Conservation (phyloP, 2,888 invertebrate genomes). For the Volucella bombylans region DNA sequence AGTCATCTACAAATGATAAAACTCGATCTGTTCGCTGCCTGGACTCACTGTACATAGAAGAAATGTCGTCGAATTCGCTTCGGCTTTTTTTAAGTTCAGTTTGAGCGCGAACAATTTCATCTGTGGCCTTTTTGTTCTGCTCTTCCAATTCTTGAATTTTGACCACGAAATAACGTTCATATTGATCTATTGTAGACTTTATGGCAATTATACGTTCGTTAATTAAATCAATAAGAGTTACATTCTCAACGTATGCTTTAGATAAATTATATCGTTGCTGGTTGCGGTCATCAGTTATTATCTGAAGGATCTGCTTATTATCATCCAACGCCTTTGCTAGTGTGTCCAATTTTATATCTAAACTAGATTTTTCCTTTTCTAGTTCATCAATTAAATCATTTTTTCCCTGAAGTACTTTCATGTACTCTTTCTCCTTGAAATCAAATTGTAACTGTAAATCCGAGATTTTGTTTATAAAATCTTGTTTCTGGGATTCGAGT, state of each 20-base stretch:
- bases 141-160: neutral
- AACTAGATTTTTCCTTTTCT: neutral
- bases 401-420: too few relatives aligned
- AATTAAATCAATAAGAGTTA: slow-evolving; percentile 16
- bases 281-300: slow-evolving; percentile 2
- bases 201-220: slow-evolving; percentile 13
- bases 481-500: too few relatives aligned
- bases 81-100: neutral
- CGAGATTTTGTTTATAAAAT: too few relatives aligned
- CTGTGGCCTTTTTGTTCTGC: neutral
- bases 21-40: slow-evolving; percentile 8
- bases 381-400: slow-evolving; percentile 9
- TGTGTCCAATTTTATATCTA: neutral
- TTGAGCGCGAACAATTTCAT: neutral
- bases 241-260: slow-evolving; percentile 30
- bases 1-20: neutral
- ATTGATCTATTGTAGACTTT: slow-evolving; percentile 2
- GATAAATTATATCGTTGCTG: neutral
- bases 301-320: slow-evolving; percentile 1
- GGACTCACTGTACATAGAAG: neutral
- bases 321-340: neutral
- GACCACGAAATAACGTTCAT: neutral
- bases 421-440: too few relatives aligned
- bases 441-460: too few relatives aligned
- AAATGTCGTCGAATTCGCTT: slow-evolving; percentile 1